These are phyloP conservation scores for Pantherophis vulpinus DNA, from an alignment of 2,797 vertebrate species.

Conservation along the genomic window DNA sequence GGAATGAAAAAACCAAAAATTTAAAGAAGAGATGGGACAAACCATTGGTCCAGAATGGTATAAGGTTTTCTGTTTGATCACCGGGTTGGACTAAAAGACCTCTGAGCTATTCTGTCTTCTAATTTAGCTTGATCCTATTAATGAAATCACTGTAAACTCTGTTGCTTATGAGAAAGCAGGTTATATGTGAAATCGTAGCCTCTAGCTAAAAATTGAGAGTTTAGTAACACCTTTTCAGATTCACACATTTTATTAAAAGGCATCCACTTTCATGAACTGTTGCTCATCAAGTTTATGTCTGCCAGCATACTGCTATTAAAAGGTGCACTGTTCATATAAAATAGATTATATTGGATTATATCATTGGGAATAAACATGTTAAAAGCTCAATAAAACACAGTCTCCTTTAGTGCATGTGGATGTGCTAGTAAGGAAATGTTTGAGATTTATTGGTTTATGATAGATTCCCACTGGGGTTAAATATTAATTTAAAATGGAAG, in stretches of 20 bases:
- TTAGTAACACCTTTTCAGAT: background rate
- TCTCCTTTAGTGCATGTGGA: background rate
- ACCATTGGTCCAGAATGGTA: background rate
- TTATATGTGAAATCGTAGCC: background rate
- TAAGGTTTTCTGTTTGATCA: background rate
- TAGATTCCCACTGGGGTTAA: background rate
- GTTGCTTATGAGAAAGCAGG: background rate
- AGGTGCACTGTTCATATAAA: background rate
- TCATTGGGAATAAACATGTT: no score
- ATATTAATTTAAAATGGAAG: background rate
- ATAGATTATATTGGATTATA: background rate
- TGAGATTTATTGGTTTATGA: background rate
- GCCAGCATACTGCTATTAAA: background rate
- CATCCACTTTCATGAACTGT: background rate
- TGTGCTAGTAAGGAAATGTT: background rate
- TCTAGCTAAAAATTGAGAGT: background rate
- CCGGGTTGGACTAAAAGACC: background rate
- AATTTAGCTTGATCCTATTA: background rate
- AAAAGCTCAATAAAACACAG: no score
- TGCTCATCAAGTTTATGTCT: background rate
- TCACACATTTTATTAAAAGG: background rate
- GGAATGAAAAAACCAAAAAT: background rate
- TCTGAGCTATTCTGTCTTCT: background rate
- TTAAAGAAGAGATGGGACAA: background rate
- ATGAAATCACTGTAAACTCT: background rate